Evolutionary conservation across 2,888 invertebrate species (phyloP).

Genomic region (Electrophaes corylata): DNA sequence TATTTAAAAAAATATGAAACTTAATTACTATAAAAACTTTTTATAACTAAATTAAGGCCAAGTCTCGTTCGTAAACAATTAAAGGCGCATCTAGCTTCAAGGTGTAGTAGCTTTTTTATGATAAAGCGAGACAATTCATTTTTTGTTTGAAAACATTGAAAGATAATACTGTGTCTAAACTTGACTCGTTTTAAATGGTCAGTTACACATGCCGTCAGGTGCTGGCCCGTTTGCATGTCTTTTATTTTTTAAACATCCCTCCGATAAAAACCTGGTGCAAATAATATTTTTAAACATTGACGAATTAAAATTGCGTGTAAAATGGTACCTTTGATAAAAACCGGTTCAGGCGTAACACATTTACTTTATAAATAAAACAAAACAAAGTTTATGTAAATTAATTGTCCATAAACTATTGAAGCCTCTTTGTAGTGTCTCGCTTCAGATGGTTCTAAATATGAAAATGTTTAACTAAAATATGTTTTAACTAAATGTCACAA

Average conservation of each 20-base stretch:
- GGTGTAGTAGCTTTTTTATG: constrained; percentile 24
- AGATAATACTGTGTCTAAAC: constrained; percentile 66
- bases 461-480: not conserved
- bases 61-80: constrained; percentile 4
- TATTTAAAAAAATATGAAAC: not conserved
- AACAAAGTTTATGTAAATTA: not conserved
- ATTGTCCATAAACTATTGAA: not conserved
- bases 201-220: constrained; percentile 68
- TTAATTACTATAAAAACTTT: not conserved
- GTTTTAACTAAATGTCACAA: constrained; percentile 21
- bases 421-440: not conserved
- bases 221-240: constrained; percentile 53
- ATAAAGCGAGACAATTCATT: constrained; percentile 27
- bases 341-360: not conserved
- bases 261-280: constrained; percentile 10
- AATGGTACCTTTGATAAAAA: not conserved
- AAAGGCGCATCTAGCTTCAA: constrained; percentile 18
- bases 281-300: not conserved
- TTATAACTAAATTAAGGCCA: not conserved
- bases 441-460: not conserved
- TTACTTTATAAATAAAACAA: not conserved
- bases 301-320: not conserved
- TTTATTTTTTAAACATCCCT: constrained; percentile 50
- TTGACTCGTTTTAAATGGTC: constrained; percentile 56
- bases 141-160: constrained; percentile 60